These are phyloP conservation scores for Apaloderma vittatum DNA, from an alignment of 2,113 vertebrate genomes.

Conservation along the genomic window DNA sequence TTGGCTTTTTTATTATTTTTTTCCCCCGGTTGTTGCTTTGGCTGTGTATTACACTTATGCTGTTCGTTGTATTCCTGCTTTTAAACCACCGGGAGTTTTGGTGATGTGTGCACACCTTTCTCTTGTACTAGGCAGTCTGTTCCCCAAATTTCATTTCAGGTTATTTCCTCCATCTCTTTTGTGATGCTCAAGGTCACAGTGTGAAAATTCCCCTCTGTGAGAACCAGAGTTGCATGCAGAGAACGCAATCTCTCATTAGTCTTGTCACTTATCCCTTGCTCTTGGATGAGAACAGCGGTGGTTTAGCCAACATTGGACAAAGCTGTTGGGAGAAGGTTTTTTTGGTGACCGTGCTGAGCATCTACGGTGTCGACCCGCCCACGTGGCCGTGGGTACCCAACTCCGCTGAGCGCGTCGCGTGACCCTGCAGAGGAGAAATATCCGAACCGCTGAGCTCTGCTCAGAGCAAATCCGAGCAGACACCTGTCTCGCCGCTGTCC, in stretches of 20 bases:
- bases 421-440: not conserved
- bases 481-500: not conserved
- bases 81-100: not conserved
- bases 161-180: not conserved
- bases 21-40: not conserved
- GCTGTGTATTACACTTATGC: not conserved
- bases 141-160: not conserved
- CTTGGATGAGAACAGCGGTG: not conserved
- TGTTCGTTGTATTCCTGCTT: not conserved
- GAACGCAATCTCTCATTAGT: not conserved
- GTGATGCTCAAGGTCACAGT: not conserved
- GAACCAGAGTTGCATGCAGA: not conserved
- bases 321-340: not conserved
- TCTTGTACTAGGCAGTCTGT: not conserved
- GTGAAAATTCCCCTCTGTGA: rapidly evolving
- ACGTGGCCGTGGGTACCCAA: rapidly evolving
- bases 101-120: not conserved
- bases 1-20: not conserved
- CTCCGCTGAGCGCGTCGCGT: rapidly evolving
- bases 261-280: not conserved
- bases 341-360: not conserved
- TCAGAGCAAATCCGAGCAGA: not conserved
- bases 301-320: not conserved
- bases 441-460: not conserved
- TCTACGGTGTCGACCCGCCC: not conserved